A percentile compares a stretch with the other conserved stretches of the same genome.
Evolutionary conservation across 2,797 vertebrate genomes (phyloP).

Genomic region (Coendou prehensilis): DNA sequence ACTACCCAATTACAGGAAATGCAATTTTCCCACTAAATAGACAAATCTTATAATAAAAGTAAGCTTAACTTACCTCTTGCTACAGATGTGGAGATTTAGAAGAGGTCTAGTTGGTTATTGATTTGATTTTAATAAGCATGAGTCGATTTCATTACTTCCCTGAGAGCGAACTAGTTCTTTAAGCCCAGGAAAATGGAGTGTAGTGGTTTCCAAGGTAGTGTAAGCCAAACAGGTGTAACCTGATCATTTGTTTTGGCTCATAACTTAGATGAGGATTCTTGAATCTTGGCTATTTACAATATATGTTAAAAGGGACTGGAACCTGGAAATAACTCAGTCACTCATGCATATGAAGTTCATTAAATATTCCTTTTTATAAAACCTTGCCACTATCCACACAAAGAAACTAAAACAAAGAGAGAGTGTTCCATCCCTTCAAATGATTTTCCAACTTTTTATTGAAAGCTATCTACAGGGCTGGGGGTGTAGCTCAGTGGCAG

Average conservation of each 20-base stretch:
- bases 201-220: constrained; percentile 86
- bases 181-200: constrained; percentile 80
- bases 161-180: constrained; percentile 75
- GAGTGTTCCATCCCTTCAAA: constrained; percentile 50
- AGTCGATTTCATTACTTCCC: constrained; percentile 70
- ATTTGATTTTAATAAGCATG: constrained; percentile 75
- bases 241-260: constrained; percentile 83
- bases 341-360: background rate
- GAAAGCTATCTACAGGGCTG: background rate
- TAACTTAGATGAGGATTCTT: constrained; percentile 77
- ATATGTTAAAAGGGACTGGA: constrained; percentile 61
- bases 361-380: constrained; percentile 42
- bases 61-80: constrained; percentile 85
- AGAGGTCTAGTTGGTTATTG: constrained; percentile 65
- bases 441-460: constrained; percentile 55
- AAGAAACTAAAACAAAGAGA: constrained; percentile 59
- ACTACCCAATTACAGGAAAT: constrained; percentile 9
- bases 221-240: constrained; percentile 87
- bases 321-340: constrained; percentile 54
- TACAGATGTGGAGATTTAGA: constrained; percentile 63
- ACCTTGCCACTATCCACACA: background rate
- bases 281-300: constrained; percentile 56
- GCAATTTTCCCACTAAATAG: background rate
- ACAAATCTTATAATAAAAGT: constrained; percentile 50
- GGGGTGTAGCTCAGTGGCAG: background rate